Base-by-base conservation (phyloP, 2,797 vertebrate species). In the Crocodylus rhombifer region DNA sequence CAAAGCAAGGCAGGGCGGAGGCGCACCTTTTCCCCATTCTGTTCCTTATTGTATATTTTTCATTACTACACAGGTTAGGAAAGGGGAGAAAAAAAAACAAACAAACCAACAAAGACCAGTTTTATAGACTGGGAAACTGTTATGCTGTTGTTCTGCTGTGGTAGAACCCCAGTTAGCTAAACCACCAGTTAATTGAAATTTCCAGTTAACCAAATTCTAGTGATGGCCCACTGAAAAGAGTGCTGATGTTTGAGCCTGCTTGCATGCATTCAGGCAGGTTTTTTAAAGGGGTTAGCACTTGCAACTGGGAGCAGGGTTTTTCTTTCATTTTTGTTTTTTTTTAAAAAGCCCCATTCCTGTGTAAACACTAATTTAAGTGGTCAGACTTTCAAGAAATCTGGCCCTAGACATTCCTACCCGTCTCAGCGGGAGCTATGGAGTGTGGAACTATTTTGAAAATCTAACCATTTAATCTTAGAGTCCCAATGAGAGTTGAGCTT, bases 1-100 rank as follows among this genome's bases (percentile, higher is more conserved):
- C 16, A 76, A 64, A 75, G 83, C 55, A 94, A 75, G 92, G 85
- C 14, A 77, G 77, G 7, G 60, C 81, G 64, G 36, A 30, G 6
- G 26, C 21, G 16, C 51, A 12, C 87, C 3, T 92, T 78, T 84
- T 92, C 65, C 42, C 2, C 90, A 88, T 67, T 77, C 89, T 28
- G 80, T 36, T 94, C 64, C 60, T 87, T 23, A 20, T 61, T 86
- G 33, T 56, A 36, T 71, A 16, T 77, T 87, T 82, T 86, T 78
- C 58, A 42, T 15, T 51, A 82, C 42, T 90, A 89, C 75, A 36
- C 67, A 67, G 2, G 63, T 7, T 67, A 78, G 81, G 6, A 91
- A 87, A 33, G 15, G 55, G 17, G 20, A 14, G 15, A 13, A 51
- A 28, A 15, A 3, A 91, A 20, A 57, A 4, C 1, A 1, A 71